A percentile compares a stretch with the other conserved stretches of the same genome.
phyloP scores from a whole-genome alignment of 2,888 invertebrate species.

The Parthenolecanium corni region DNA sequence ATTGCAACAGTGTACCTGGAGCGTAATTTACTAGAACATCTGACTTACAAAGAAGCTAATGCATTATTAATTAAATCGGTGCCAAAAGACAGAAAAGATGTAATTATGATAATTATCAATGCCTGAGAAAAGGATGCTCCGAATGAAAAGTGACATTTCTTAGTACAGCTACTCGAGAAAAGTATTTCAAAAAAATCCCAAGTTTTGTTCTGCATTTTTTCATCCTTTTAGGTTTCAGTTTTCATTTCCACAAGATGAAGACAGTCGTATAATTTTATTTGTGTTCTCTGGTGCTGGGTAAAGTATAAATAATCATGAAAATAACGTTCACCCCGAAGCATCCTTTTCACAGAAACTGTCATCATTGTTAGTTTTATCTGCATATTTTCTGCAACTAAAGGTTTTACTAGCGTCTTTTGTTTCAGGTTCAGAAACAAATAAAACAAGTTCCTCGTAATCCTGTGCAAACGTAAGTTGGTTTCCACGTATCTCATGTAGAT shows the following conservation, averaged over 20 bases:
- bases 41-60: slow-evolving; percentile 64
- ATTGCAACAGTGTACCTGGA: slow-evolving; percentile 25
- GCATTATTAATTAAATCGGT: slow-evolving; percentile 67
- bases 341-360: too few species aligned
- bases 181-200: too few species aligned
- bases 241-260: too few species aligned
- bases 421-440: slow-evolving; percentile 6
- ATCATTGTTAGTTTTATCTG: too few species aligned
- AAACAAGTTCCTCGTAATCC: slow-evolving; percentile 21
- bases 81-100: slow-evolving; percentile 43
- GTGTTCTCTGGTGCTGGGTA: too few species aligned
- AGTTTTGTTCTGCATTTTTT: too few species aligned
- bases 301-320: too few species aligned
- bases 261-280: too few species aligned
- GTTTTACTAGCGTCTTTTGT: too few species aligned
- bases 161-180: too few species aligned
- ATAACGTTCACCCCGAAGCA: too few species aligned
- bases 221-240: neutral
- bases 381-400: too few species aligned
- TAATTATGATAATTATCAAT: neutral
- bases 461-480: slow-evolving; percentile 23
- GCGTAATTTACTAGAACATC: slow-evolving; percentile 49
- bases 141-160: neutral
- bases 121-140: neutral
- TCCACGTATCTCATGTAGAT: neutral